A percentile compares a stretch with the other conserved stretches of the same genome.
Conservation (phyloP, 2,797 vertebrate species). For the Chrosomus eos region DNA sequence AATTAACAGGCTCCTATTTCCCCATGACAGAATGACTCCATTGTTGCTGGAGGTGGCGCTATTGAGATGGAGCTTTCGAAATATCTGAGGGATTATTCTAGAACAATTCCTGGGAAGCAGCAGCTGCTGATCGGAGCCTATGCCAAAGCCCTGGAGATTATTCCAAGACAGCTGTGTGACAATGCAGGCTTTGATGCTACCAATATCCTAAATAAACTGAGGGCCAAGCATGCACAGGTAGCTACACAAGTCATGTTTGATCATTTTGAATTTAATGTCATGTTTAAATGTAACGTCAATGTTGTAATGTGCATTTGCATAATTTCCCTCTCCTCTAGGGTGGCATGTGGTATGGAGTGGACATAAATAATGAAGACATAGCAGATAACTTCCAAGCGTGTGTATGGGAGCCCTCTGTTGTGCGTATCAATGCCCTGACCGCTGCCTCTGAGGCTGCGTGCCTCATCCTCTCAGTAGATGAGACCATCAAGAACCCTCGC, state of each 20-base stretch:
- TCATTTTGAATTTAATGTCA: not conserved
- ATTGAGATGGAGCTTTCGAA: slow-evolving; percentile 99
- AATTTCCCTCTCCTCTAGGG: slow-evolving; percentile 74
- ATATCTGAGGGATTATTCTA: slow-evolving; percentile 93
- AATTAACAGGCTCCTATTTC: not conserved
- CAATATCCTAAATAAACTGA: slow-evolving; percentile 97
- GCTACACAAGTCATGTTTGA: too few relatives aligned
- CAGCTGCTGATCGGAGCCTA: slow-evolving; percentile 96
- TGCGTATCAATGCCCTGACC: slow-evolving; percentile 92
- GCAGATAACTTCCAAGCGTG: slow-evolving; percentile 90
- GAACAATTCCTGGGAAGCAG: slow-evolving; percentile 97
- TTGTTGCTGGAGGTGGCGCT: slow-evolving; percentile 93
- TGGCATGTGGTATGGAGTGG: slow-evolving; percentile 93
- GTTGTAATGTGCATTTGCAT: not conserved
- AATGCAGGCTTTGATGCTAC: slow-evolving; percentile 98
- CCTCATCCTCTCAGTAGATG: slow-evolving; percentile 93
- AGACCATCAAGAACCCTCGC: slow-evolving; percentile 96
- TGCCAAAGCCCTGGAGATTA: slow-evolving; percentile 95
- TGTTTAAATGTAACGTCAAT: not conserved
- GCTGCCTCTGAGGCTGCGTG: slow-evolving; percentile 95
- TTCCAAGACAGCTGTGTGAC: slow-evolving; percentile 96
- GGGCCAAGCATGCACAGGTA: slow-evolving; percentile 95
- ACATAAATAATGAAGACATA: slow-evolving; percentile 95
- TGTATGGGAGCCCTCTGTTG: slow-evolving; percentile 94
- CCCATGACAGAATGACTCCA: slow-evolving; percentile 88